phyloP scores from a whole-genome alignment of 2,113 vertebrate species.

The Odontesthes bonariensis region DNA sequence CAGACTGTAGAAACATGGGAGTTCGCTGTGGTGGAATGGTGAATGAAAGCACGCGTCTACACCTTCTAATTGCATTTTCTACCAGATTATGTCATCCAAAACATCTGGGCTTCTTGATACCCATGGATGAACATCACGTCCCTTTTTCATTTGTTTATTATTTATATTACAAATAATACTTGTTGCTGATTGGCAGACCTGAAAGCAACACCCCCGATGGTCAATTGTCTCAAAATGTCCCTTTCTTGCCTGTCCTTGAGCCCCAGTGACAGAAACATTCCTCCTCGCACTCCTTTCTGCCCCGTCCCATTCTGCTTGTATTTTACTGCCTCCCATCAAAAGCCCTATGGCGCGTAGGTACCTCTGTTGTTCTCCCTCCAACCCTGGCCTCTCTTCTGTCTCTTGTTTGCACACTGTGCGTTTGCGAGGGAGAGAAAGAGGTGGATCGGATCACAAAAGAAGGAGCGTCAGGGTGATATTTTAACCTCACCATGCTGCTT shows the following conservation, averaged over 20 bases:
- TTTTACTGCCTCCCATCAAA: constrained; percentile 78
- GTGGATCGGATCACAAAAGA: constrained; percentile 59
- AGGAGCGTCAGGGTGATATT: constrained; percentile 72
- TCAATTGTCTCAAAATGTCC: background rate
- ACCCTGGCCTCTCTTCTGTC: constrained; percentile 35
- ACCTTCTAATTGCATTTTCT: too few species aligned
- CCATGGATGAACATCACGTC: too few species aligned
- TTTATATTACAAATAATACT: too few species aligned
- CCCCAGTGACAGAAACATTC: background rate
- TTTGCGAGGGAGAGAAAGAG: constrained; percentile 25
- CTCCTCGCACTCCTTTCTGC: constrained; percentile 10
- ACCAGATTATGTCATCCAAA: too few species aligned
- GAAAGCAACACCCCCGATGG: background rate
- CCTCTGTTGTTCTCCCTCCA: constrained; percentile 72
- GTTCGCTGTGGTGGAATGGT: too few species aligned
- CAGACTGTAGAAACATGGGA: too few species aligned
- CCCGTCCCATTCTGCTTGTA: constrained; percentile 68
- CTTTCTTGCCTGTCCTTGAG: background rate
- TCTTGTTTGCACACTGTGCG: background rate
- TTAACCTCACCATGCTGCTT: constrained; percentile 69
- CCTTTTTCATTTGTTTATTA: too few species aligned
- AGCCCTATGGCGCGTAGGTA: constrained; percentile 76
- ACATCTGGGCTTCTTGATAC: too few species aligned
- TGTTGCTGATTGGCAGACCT: background rate
- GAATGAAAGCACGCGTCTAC: too few species aligned